These are phyloP conservation scores for Watsonalla binaria DNA, from an alignment of 2,888 invertebrate genomes.

Conservation along the genomic window DNA sequence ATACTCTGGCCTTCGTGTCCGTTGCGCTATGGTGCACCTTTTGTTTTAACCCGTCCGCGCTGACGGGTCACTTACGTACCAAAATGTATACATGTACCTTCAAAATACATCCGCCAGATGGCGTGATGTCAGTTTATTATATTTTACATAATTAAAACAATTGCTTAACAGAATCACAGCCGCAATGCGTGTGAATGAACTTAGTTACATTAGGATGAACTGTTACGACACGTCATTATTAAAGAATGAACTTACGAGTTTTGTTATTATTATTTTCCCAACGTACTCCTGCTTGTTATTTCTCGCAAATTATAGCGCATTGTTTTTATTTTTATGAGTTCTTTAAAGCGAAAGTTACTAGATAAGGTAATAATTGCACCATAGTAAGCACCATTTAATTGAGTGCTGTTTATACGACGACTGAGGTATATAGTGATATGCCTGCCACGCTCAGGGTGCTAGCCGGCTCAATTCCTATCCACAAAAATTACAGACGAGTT, in stretches of 20 bases:
- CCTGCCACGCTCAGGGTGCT: too few species aligned
- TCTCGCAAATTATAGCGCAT: not conserved
- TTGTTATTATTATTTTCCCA: constrained; percentile 1
- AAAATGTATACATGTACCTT: constrained; percentile 41
- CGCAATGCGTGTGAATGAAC: constrained; percentile 61
- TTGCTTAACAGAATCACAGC: constrained; percentile 56
- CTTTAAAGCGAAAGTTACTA: not conserved
- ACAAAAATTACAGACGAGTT: too few species aligned
- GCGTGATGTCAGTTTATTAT: constrained; percentile 66
- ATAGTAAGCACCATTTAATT: too few species aligned
- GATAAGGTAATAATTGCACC: too few species aligned
- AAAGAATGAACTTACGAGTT: constrained; percentile 13
- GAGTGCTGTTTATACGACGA: too few species aligned
- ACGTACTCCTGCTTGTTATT: not conserved
- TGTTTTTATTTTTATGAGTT: not conserved
- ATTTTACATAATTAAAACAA: constrained; percentile 64
- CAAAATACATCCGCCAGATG: constrained; percentile 45
- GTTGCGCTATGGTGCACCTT: constrained; percentile 61
- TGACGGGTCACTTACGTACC: constrained; percentile 32
- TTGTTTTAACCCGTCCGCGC: constrained; percentile 56
- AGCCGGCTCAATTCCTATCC: too few species aligned
- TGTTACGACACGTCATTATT: constrained; percentile 19
- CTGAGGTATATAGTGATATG: too few species aligned
- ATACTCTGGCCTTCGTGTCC: constrained; percentile 70
- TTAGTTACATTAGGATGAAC: constrained; percentile 27